Percentiles rank a stretch among this genome's conserved stretches.
phyloP scores from a whole-genome alignment of 1,140 invertebrate genomes.

The Yoshiicerus persimilis region DNA sequence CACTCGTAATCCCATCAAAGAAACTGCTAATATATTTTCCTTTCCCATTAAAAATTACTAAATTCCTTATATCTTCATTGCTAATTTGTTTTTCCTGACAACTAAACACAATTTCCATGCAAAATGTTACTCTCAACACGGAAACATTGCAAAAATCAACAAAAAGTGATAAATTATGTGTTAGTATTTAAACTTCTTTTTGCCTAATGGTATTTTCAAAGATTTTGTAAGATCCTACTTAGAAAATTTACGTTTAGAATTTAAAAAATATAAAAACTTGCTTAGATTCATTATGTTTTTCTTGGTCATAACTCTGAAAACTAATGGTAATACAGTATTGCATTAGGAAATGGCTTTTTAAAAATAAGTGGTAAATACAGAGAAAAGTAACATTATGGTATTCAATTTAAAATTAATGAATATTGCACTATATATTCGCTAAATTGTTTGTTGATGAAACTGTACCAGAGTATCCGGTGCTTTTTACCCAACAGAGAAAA shows the following conservation, averaged over 20 bases:
- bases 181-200: neutral
- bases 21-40: neutral
- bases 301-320: too few species aligned
- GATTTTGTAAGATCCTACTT: too few species aligned
- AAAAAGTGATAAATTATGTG: neutral
- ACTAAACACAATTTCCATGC: neutral
- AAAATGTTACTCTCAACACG: neutral
- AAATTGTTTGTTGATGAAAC: neutral
- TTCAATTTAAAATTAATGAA: too few species aligned
- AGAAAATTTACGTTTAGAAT: too few species aligned
- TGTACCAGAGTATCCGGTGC: neutral
- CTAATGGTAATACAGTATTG: too few species aligned
- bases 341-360: too few species aligned
- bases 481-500: neutral
- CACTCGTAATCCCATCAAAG: neutral
- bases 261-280: too few species aligned
- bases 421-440: too few species aligned
- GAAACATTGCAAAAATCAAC: neutral
- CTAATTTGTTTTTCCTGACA: slow-evolving; percentile 1
- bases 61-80: neutral
- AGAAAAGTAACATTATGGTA: too few species aligned
- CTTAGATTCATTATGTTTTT: too few species aligned
- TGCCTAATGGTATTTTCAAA: too few species aligned
- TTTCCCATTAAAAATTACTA: neutral
- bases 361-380: too few species aligned